A percentile compares a stretch with the other conserved stretches of the same genome.
Evolutionary conservation across 2,797 vertebrate genomes (phyloP).

Genomic region (Neosilurus hyrtlii): DNA sequence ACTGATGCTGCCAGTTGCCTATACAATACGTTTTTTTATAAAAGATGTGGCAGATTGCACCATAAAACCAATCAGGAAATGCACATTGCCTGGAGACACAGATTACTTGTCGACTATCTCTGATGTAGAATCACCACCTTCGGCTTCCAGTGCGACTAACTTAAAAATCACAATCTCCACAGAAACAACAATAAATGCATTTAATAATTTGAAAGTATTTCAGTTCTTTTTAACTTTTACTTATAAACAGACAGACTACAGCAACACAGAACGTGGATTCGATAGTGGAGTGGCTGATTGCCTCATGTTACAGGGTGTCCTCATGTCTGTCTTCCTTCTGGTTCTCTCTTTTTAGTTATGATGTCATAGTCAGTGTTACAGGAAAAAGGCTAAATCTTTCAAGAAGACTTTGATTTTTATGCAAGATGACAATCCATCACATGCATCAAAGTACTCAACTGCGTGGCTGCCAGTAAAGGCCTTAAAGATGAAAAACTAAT

Average conservation of each 20-base stretch:
- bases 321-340: too few relatives aligned
- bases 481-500: too few relatives aligned
- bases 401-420: too few relatives aligned
- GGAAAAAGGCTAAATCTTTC: too few relatives aligned
- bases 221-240: neutral
- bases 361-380: too few relatives aligned
- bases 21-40: neutral
- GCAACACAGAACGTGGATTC: neutral
- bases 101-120: conserved; percentile 1
- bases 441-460: too few relatives aligned
- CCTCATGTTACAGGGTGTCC: too few relatives aligned
- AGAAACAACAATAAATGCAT: neutral
- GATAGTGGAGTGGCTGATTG: too few relatives aligned
- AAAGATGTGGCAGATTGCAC: neutral
- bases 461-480: too few relatives aligned
- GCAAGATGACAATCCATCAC: too few relatives aligned
- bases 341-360: too few relatives aligned
- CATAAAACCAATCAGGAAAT: neutral
- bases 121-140: neutral
- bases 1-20: too few relatives aligned
- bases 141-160: neutral
- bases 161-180: neutral
- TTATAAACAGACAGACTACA: neutral
- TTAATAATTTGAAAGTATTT: neutral
- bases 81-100: neutral